A percentile compares a stretch with the other conserved stretches of the same genome.
Conservation (phyloP, 2,797 vertebrate genomes). For the Helostoma temminkii region DNA sequence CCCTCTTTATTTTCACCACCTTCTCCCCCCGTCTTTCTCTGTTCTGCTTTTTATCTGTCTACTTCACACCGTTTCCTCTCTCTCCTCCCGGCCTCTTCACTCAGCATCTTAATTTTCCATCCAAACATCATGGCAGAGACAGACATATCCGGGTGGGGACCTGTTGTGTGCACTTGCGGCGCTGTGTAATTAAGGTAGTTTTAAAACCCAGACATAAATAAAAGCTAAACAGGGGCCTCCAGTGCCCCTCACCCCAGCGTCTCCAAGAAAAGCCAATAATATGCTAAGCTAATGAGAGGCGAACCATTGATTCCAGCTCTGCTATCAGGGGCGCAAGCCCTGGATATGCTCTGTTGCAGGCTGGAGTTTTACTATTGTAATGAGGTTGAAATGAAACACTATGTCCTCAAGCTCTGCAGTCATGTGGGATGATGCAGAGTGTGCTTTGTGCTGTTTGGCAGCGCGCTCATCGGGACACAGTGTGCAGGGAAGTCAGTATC, state of each 20-base stretch:
- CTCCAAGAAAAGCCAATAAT: slow-evolving; percentile 81
- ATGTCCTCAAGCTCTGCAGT: slow-evolving; percentile 76
- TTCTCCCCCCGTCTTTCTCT: slow-evolving; percentile 31
- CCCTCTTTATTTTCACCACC: slow-evolving; percentile 15
- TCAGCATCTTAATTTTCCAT: slow-evolving; percentile 64
- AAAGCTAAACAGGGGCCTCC: slow-evolving; percentile 78
- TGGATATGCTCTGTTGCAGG: slow-evolving; percentile 72
- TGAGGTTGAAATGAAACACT: slow-evolving; percentile 80
- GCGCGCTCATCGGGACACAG: slow-evolving; percentile 54
- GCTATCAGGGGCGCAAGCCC: slow-evolving; percentile 65
- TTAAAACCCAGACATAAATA: slow-evolving; percentile 78
- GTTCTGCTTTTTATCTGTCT: slow-evolving; percentile 36
- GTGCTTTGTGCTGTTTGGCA: slow-evolving; percentile 69
- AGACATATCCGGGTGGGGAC: slow-evolving; percentile 68
- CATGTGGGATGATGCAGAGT: slow-evolving; percentile 71
- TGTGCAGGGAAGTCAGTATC: slow-evolving; percentile 55
- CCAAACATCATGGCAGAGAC: slow-evolving; percentile 61
- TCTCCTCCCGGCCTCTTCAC: slow-evolving; percentile 24
- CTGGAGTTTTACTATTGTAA: slow-evolving; percentile 77
- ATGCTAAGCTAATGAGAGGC: slow-evolving; percentile 81
- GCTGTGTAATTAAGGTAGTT: slow-evolving; percentile 79
- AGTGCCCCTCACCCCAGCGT: slow-evolving; percentile 75
- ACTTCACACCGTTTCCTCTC: slow-evolving; percentile 21
- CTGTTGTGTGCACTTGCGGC: slow-evolving; percentile 75
- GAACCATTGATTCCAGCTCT: slow-evolving; percentile 75